Base-by-base conservation (phyloP, 2,113 vertebrate species). In the Myanophis thanlyinensis region DNA sequence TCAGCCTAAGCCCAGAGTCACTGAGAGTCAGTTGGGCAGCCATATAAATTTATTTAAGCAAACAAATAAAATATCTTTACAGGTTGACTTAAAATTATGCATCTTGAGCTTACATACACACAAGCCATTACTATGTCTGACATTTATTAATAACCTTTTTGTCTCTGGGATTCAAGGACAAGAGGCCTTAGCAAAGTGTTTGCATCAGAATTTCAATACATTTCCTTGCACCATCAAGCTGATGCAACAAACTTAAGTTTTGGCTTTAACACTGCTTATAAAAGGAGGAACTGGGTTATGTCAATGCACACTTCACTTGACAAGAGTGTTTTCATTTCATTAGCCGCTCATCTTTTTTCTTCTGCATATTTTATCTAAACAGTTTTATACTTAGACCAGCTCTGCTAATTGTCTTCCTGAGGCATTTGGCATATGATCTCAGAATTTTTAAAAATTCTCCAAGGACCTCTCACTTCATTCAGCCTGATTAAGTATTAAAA, bases 271-370 rank as follows among this genome's bases (percentile, higher is more conserved):
- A 88, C 44, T 25, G 27, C 0, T 25, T 27, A 44, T 47, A 47
- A 91, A 91, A 94, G 73, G 1, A 44, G 27, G 25, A 93, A 49
- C 40, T 67, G 2, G 48, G 53, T 86, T 91, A 7, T 87, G 93
- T 53, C 59, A 91, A 62, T 87, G 54, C 85, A 18, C 47, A 35
- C 91, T 51, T 90, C 11, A 8, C 88, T 94, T 87, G 62, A 54
- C 87, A 85, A 48, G 27, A 85, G 59, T 0, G 0, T 23, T 92
- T 93, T 85, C 35, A 73, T 40, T 93, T 93, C 1, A 46, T 87
- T 49, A 89, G 88, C 40, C 73, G 53, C 3, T 49, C 88, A 5
- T 5, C 1, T 54, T 85, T 85, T 59, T 91, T 18, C 1, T 93
- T 91, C 91, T 88, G n/a, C 47, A 44, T 0, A 0, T 18, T 3